Conservation (phyloP, 2,888 invertebrate genomes). For the Protophormia terraenovae region DNA sequence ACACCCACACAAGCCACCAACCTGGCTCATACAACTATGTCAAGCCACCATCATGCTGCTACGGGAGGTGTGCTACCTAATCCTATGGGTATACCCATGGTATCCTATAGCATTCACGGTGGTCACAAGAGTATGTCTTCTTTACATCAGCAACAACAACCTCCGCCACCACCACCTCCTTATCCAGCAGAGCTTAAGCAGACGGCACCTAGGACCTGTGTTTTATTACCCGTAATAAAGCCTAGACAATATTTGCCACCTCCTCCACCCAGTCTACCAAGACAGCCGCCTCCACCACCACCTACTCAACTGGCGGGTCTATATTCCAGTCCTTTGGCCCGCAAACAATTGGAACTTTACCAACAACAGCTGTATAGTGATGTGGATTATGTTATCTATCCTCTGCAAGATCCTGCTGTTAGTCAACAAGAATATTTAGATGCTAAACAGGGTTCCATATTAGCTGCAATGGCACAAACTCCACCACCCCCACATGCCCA, state of each 20-base stretch:
- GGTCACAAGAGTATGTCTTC: slow-evolving; percentile 85
- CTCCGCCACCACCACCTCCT: slow-evolving; percentile 78
- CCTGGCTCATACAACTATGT: slow-evolving; percentile 67
- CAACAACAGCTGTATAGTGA: slow-evolving; percentile 95
- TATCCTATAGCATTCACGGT: slow-evolving; percentile 84
- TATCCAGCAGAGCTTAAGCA: slow-evolving; percentile 82
- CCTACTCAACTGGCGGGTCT: slow-evolving; percentile 87
- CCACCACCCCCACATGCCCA: slow-evolving; percentile 82
- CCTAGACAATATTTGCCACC: slow-evolving; percentile 84
- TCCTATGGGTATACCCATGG: slow-evolving; percentile 81
- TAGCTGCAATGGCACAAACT: slow-evolving; percentile 86
- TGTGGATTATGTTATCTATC: slow-evolving; percentile 95
- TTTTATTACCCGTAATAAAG: slow-evolving; percentile 85
- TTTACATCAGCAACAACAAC: slow-evolving; percentile 78
- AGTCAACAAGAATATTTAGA: slow-evolving; percentile 96
- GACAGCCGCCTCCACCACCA: slow-evolving; percentile 85
- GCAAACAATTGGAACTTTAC: slow-evolving; percentile 92
- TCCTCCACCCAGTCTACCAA: slow-evolving; percentile 86
- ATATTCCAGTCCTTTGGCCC: slow-evolving; percentile 86
- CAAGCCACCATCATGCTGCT: slow-evolving; percentile 60
- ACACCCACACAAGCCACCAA: slow-evolving; percentile 74
- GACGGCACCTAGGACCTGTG: slow-evolving; percentile 82
- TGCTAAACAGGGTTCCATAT: slow-evolving; percentile 86
- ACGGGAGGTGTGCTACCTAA: slow-evolving; percentile 71
- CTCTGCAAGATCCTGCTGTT: slow-evolving; percentile 92